Percentiles rank a stretch among this genome's conserved stretches.
Conservation (phyloP, 2,113 vertebrate genomes). For the Marmota monax region DNA sequence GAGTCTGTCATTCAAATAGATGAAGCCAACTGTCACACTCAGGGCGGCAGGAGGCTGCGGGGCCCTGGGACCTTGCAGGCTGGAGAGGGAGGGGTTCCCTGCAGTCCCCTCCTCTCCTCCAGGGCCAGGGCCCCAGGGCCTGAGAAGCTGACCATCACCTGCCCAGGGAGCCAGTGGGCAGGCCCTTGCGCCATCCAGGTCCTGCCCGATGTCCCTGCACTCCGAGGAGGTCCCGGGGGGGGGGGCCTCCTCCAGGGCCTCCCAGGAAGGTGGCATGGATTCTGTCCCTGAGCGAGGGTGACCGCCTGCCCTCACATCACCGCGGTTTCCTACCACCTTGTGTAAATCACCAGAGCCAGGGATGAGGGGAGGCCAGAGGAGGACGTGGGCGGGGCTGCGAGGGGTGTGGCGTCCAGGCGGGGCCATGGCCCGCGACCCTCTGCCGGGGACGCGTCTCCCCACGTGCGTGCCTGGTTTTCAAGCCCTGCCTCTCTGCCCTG, state of each 20-base stretch:
- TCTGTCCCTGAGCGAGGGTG: neutral
- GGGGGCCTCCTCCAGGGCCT: neutral
- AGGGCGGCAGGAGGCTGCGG: neutral
- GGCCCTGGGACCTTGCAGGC: neutral
- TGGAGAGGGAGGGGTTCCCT: neutral
- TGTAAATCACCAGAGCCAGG: neutral
- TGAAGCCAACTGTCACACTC: neutral
- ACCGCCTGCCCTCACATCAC: rapidly evolving
- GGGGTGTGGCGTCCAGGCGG: too few relatives aligned
- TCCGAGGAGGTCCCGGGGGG: too few relatives aligned
- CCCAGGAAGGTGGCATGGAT: neutral
- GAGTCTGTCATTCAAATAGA: rapidly evolving
- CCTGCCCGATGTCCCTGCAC: neutral
- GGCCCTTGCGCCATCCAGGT: neutral
- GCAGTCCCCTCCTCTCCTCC: too few relatives aligned
- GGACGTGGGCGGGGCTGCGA: too few relatives aligned
- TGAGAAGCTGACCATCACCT: neutral
- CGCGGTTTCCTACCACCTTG: neutral
- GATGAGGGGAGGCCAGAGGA: rapidly evolving
- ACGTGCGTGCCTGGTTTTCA: neutral
- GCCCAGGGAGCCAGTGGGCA: neutral
- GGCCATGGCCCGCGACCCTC: too few relatives aligned
- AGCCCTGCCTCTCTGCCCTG: neutral
- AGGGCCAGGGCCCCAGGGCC: too few relatives aligned
- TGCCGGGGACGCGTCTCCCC: neutral